Conservation (phyloP, 2,888 invertebrate species). For the Agriopis leucophaearia region DNA sequence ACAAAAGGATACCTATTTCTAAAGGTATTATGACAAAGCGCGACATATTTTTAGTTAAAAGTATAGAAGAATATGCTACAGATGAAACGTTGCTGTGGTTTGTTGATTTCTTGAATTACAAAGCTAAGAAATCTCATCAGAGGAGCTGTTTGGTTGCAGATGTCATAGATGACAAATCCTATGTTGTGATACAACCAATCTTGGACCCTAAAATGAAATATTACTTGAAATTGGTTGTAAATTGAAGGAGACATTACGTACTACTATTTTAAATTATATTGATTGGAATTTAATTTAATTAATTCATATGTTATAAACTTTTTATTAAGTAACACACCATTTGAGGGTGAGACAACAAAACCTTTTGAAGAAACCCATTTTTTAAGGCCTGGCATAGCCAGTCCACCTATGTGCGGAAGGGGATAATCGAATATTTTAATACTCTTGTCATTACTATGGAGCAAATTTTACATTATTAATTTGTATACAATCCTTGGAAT, state of each 20-base stretch:
- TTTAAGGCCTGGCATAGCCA: too few relatives aligned
- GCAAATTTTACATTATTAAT: too few relatives aligned
- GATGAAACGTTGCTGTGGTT: slow-evolving; percentile 62
- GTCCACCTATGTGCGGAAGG: too few relatives aligned
- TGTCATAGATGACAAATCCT: slow-evolving; percentile 11
- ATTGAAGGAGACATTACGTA: not conserved
- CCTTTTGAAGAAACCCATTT: too few relatives aligned
- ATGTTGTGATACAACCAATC: not conserved
- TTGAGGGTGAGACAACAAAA: too few relatives aligned
- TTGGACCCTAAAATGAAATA: slow-evolving; percentile 23
- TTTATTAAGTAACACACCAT: too few relatives aligned
- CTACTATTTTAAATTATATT: not conserved
- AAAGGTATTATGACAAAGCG: slow-evolving; percentile 49
- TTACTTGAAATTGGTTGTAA: slow-evolving; percentile 28
- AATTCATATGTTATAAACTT: too few relatives aligned
- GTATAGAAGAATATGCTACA: slow-evolving; percentile 51
- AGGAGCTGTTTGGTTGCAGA: slow-evolving; percentile 39
- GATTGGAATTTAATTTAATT: not conserved
- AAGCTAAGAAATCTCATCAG: slow-evolving; percentile 16
- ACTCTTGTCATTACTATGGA: too few relatives aligned
- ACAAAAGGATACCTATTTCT: slow-evolving; percentile 27
- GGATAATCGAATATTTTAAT: too few relatives aligned
- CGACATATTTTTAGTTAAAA: slow-evolving; percentile 60
- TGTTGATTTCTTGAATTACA: slow-evolving; percentile 38
- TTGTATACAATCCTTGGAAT: too few relatives aligned